Evolutionary conservation across 2,888 invertebrate species (phyloP).

Genomic region (Caenorhabditis doughertyi): DNA sequence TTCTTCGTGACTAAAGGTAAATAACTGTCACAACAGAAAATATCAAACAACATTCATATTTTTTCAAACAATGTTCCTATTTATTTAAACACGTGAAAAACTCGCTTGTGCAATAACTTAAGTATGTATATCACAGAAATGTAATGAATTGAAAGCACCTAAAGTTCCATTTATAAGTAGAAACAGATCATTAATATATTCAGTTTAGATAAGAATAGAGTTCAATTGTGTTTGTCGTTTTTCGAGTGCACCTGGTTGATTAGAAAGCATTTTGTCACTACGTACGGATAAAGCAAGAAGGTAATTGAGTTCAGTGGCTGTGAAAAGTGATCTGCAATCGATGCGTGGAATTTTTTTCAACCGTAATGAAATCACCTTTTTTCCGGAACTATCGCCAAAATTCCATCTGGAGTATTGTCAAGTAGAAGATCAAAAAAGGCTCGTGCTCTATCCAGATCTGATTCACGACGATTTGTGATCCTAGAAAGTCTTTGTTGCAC

Average conservation of each 20-base stretch:
- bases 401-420: slow-evolving; percentile 83
- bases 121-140: slow-evolving; percentile 39
- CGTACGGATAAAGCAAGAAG: slow-evolving; percentile 88
- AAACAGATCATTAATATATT: not conserved
- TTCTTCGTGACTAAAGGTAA: no score
- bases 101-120: not conserved
- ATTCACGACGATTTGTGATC: slow-evolving; percentile 87
- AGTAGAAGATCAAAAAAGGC: slow-evolving; percentile 82
- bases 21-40: no score
- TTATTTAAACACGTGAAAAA: slow-evolving; percentile 7
- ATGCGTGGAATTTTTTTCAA: not conserved
- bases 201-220: slow-evolving; percentile 87
- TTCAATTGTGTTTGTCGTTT: slow-evolving; percentile 89
- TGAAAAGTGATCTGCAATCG: slow-evolving; percentile 44
- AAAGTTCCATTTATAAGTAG: no score
- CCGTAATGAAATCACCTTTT: slow-evolving; percentile 84
- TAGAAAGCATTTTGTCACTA: slow-evolving; percentile 84
- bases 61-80: no score
- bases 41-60: not conserved
- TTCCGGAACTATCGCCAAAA: slow-evolving; percentile 77
- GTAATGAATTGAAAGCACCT: slow-evolving; percentile 20
- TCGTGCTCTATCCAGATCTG: slow-evolving; percentile 92
- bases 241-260: slow-evolving; percentile 83
- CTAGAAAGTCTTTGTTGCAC: slow-evolving; percentile 91
- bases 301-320: slow-evolving; percentile 66